These are phyloP conservation scores for Eleutherodactylus coqui DNA, from an alignment of 2,797 vertebrate genomes.

Conservation along the genomic window DNA sequence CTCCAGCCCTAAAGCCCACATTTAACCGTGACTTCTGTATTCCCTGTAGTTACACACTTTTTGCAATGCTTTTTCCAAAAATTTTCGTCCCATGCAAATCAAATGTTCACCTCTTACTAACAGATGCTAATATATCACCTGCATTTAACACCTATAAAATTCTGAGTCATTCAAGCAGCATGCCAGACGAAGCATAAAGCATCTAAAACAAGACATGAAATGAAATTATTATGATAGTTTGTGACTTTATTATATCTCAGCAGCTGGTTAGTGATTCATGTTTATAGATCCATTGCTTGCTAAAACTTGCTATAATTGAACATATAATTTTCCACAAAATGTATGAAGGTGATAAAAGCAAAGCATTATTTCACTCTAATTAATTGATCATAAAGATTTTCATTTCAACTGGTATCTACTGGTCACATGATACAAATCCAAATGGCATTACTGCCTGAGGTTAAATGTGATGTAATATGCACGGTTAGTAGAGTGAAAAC, in stretches of 20 bases:
- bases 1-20: background rate
- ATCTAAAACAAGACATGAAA: constrained; percentile 41
- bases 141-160: constrained; percentile 41
- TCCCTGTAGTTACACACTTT: background rate
- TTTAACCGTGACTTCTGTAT: background rate
- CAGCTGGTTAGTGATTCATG: constrained; percentile 51
- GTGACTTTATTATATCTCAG: constrained; percentile 40
- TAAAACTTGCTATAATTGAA: constrained; percentile 45
- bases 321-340: constrained; percentile 36
- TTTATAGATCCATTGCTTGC: constrained; percentile 43
- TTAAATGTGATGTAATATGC: constrained; percentile 13
- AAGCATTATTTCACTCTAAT: constrained; percentile 40
- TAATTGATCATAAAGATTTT: constrained; percentile 37
- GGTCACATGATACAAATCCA: background rate
- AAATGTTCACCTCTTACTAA: background rate
- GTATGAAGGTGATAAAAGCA: constrained; percentile 53
- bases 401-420: background rate
- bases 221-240: constrained; percentile 44
- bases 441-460: background rate
- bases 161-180: constrained; percentile 32
- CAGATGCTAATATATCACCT: constrained; percentile 41
- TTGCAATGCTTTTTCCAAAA: no score
- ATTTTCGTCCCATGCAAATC: background rate
- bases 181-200: constrained; percentile 34
- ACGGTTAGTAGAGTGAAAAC: background rate